Base-by-base conservation (phyloP, 2,888 invertebrate genomes). In the Eupithecia dodoneata region DNA sequence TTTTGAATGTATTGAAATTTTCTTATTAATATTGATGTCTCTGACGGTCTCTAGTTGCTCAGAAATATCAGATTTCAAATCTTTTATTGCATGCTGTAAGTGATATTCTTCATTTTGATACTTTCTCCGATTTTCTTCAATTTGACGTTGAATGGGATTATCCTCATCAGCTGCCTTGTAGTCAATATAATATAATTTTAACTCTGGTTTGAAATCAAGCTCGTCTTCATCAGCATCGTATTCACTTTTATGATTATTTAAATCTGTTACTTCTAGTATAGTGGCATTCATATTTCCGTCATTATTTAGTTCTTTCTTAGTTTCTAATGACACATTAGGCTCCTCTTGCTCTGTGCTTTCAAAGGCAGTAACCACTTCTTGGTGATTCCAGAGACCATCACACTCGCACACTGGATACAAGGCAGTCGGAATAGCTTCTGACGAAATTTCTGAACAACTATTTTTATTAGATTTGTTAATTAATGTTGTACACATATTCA, bases 81-180 rank as follows among this genome's bases (percentile, higher is more conserved):
- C 63, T 30, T 63, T 30, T 18, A 63, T 63, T 30, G 30, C 63
- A 12, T 30, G 9, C 63, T 63, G 63, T 63, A 63, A 1, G 45
- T 72, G 72, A 74, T 73, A 74, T 41, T 78, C 71, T 55, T 78
- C 73, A 52, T 45, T 47, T 63, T 78, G 12, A 45, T 10, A 30
- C 63, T 69, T 30, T 15, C 55, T 70, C 41, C 4, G 15, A 47
- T 67, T 52, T 59, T 71, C 63, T 15, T 65, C 59, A n/a, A 72
- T 42, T 66, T 77, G 9, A 10, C 13, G 71, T 42, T 44, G 63
- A 4, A 63, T 63, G 10, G 65, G 69, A 41, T 9, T 72, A 42
- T 75, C 72, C 13, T 71, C 74, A 63, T 74, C 42, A 9, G 63
- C 15, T n/a, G 72, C 3, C 18, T 15, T 63, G 30, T 30, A 30